Conservation (phyloP, 2,113 vertebrate species). For the Pteropus alecto region DNA sequence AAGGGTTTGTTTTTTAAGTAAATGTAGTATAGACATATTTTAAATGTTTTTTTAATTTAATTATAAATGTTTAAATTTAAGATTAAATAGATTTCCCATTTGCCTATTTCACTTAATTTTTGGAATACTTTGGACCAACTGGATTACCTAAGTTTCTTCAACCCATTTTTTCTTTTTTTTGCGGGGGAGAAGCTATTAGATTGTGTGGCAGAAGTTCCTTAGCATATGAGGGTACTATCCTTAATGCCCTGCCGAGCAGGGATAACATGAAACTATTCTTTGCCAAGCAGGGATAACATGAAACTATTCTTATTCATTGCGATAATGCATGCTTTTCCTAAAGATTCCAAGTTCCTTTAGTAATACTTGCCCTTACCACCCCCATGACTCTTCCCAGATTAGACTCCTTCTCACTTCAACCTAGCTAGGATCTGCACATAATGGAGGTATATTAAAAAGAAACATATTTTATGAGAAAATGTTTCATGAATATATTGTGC, state of each 20-base stretch:
- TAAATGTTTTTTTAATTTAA: background rate
- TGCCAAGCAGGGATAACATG: background rate
- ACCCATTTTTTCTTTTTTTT: background rate
- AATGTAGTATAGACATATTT: background rate
- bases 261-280: background rate
- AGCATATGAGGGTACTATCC: background rate
- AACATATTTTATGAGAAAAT: background rate
- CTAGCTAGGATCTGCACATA: background rate
- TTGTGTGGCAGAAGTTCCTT: background rate
- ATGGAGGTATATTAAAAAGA: background rate
- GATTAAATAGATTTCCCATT: background rate
- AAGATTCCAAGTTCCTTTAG: background rate
- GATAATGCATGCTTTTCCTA: background rate
- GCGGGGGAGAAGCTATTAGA: background rate
- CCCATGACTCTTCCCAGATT: background rate
- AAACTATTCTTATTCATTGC: background rate
- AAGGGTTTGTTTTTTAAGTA: background rate
- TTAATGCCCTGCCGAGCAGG: background rate
- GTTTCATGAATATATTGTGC: background rate
- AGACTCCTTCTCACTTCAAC: background rate
- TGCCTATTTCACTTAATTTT: conserved; percentile 18
- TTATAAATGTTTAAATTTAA: background rate
- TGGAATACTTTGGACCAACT: background rate
- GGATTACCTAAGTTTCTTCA: conserved; percentile 12
- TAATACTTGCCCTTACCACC: background rate